Conservation (phyloP, 2,113 vertebrate species). For the Microtus richardsoni region DNA sequence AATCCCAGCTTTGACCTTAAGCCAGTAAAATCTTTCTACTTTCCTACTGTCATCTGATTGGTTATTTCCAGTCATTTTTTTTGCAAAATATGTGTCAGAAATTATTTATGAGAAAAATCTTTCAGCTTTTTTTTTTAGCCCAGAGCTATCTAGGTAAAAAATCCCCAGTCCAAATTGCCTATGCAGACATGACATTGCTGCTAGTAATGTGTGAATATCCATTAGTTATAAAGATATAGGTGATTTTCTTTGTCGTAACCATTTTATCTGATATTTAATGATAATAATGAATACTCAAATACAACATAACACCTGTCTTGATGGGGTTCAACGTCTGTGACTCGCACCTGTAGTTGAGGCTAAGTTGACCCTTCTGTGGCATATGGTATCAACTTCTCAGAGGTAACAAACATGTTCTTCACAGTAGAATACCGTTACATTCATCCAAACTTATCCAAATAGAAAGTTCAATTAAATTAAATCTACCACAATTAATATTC, state of each 20-base stretch:
- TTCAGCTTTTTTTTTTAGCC: neutral
- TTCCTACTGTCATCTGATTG: neutral
- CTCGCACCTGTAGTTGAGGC: neutral
- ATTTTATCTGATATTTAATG: neutral
- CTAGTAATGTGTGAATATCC: neutral
- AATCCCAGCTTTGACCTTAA: neutral
- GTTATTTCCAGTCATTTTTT: neutral
- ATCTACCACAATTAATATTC: neutral
- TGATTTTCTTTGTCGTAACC: neutral
- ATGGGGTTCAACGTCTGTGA: neutral
- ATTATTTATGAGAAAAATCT: neutral
- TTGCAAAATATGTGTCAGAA: neutral
- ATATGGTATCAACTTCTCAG: rapidly evolving
- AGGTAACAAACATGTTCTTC: neutral
- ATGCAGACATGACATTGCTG: neutral
- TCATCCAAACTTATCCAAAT: neutral
- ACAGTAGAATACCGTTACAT: neutral
- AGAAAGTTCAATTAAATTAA: neutral
- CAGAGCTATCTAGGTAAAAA: neutral
- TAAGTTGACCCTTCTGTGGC: neutral
- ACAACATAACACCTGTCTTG: neutral
- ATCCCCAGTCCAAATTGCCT: neutral
- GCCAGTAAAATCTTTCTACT: neutral
- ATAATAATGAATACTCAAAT: neutral
- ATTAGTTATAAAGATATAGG: neutral